phyloP scores from a whole-genome alignment of 2,113 vertebrate genomes.

The Alosa alosa region DNA sequence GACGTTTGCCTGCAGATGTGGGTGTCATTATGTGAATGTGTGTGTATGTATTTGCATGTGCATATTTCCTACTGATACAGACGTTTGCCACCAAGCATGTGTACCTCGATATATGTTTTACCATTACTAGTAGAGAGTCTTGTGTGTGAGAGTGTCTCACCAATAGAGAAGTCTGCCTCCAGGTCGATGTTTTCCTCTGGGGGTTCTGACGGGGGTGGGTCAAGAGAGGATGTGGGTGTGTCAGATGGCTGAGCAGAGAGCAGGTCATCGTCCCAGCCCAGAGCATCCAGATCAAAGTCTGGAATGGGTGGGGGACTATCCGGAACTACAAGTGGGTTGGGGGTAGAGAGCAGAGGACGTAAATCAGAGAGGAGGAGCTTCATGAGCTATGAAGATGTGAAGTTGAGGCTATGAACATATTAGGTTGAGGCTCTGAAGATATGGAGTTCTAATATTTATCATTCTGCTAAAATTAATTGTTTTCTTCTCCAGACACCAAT shows the following conservation, averaged over 20 bases:
- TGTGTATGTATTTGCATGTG: not conserved
- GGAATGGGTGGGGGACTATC: conserved; percentile 84
- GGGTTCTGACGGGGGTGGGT: conserved; percentile 57
- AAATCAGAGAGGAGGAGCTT: not conserved
- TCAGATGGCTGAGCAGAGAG: conserved; percentile 73
- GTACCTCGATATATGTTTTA: no score
- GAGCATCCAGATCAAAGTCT: conserved; percentile 86
- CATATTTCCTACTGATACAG: no score
- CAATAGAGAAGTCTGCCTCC: conserved; percentile 87
- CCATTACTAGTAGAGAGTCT: no score
- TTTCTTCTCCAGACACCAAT: no score
- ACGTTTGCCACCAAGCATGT: no score
- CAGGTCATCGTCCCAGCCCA: conserved; percentile 90
- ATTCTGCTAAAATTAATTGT: no score
- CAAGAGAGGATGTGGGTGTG: conserved; percentile 57
- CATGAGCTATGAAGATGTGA: no score
- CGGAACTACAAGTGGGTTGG: conserved; percentile 59
- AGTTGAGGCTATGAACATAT: no score
- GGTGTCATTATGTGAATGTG: not conserved
- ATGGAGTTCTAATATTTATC: no score
- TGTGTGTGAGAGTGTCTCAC: conserved; percentile 64
- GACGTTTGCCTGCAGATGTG: no score
- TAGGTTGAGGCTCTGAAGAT: no score
- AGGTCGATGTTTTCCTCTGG: conserved; percentile 77
- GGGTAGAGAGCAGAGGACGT: not conserved